Percentiles rank a stretch among this genome's conserved stretches.
phyloP scores from a whole-genome alignment of 2,888 invertebrate genomes.

The Lymantria dispar region DNA sequence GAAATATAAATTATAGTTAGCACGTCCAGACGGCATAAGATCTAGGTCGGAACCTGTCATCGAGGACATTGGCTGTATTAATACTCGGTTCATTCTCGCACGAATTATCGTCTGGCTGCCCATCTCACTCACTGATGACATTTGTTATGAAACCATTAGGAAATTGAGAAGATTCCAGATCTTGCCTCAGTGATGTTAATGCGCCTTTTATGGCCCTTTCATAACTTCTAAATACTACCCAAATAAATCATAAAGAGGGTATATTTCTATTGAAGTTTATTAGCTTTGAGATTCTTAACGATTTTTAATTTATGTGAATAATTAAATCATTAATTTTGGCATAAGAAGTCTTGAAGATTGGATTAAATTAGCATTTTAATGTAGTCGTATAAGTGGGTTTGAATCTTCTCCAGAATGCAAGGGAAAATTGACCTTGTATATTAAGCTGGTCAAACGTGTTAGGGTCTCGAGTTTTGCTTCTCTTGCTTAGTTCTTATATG shows the following conservation, averaged over 20 bases:
- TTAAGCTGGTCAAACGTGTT: too few species aligned
- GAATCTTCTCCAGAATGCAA: too few species aligned
- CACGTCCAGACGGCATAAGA: conserved; percentile 33
- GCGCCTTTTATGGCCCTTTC: conserved; percentile 53
- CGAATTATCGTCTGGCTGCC: conserved; percentile 17
- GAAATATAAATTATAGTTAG: conserved; percentile 35
- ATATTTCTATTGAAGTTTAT: conserved; percentile 18
- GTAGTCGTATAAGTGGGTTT: too few species aligned
- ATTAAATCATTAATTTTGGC: too few species aligned
- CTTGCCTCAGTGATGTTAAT: conserved; percentile 40
- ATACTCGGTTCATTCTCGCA: conserved; percentile 40
- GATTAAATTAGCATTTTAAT: too few species aligned
- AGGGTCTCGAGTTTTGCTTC: too few species aligned
- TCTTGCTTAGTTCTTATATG: too few species aligned
- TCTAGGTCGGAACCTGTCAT: conserved; percentile 41
- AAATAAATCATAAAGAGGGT: conserved; percentile 26
- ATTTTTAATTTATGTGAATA: too few species aligned
- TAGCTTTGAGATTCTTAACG: conserved; percentile 9
- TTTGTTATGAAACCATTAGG: conserved; percentile 53
- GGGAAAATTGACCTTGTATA: too few species aligned
- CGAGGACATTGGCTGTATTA: conserved; percentile 38
- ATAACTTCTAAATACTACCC: conserved; percentile 45
- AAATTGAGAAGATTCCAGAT: conserved; percentile 58
- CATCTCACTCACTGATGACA: conserved; percentile 34
- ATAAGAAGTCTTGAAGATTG: too few species aligned